Conservation (phyloP, 2,888 invertebrate genomes). For the Oligia fasciuncula region DNA sequence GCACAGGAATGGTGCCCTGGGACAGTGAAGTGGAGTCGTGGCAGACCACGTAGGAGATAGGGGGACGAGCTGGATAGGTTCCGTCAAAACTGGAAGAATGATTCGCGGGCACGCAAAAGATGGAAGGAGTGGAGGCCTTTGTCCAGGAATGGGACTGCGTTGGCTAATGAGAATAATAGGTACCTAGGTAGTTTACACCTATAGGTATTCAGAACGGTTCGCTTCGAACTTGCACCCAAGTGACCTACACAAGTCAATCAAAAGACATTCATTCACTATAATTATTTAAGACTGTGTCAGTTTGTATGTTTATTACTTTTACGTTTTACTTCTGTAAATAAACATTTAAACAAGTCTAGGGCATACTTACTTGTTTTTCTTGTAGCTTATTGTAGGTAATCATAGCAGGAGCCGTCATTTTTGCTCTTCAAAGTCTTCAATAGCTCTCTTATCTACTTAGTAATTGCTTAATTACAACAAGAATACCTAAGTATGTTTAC, state of each 20-base stretch:
- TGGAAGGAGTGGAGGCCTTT: too few relatives aligned
- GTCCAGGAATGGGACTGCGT: too few relatives aligned
- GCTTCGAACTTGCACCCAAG: not conserved
- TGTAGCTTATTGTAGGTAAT: not conserved
- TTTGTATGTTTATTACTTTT: not conserved
- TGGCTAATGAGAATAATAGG: too few relatives aligned
- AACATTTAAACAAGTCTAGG: not conserved
- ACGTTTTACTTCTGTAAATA: not conserved
- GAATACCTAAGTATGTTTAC: not conserved
- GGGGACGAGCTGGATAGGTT: too few relatives aligned
- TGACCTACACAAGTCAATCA: not conserved
- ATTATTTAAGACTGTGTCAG: not conserved
- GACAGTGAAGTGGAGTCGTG: too few relatives aligned
- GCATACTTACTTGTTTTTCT: slow-evolving; percentile 1
- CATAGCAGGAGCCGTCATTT: not conserved
- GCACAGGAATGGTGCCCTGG: too few relatives aligned
- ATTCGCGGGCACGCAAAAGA: too few relatives aligned
- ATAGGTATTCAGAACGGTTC: not conserved
- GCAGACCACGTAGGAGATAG: too few relatives aligned
- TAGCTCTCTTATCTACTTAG: not conserved
- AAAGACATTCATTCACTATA: not conserved
- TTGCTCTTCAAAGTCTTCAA: not conserved
- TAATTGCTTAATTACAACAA: not conserved
- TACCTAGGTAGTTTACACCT: too few relatives aligned
- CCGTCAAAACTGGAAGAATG: too few relatives aligned